Percentiles rank a stretch among this genome's conserved stretches.
Conservation (phyloP, 2,888 invertebrate species). For the Anoplius nigerrimus region DNA sequence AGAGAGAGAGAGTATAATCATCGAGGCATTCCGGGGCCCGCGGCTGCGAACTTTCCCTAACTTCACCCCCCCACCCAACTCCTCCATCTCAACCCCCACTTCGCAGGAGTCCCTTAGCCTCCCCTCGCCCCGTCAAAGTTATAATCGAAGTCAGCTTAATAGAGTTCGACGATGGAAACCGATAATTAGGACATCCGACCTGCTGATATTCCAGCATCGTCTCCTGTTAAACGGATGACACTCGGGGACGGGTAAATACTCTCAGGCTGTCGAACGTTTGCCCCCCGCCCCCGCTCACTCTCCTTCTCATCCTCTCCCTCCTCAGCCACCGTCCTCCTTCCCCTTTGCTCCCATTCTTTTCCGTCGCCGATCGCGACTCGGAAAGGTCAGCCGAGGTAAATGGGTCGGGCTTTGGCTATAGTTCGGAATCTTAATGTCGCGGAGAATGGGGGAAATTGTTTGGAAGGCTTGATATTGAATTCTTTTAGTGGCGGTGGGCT, state of each 20-base stretch:
- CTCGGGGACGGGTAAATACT: constrained; percentile 38
- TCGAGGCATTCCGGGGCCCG: not conserved
- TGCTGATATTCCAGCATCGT: constrained; percentile 32
- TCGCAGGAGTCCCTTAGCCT: too few relatives aligned
- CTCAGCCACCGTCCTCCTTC: too few relatives aligned
- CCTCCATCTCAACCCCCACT: too few relatives aligned
- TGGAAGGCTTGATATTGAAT: too few relatives aligned
- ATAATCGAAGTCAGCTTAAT: constrained; percentile 68
- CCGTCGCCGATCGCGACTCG: too few relatives aligned
- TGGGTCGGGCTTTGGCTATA: too few relatives aligned
- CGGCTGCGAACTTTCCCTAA: constrained; percentile 46
- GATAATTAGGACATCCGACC: constrained; percentile 62
- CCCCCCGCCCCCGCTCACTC: not conserved
- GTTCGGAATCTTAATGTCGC: too few relatives aligned
- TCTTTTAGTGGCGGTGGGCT: too few relatives aligned
- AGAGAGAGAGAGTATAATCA: constrained; percentile 22
- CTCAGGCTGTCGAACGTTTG: not conserved
- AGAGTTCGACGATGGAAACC: constrained; percentile 64
- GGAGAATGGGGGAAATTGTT: too few relatives aligned
- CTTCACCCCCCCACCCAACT: too few relatives aligned
- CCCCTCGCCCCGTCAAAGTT: constrained; percentile 59
- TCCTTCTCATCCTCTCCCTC: constrained; percentile 1
- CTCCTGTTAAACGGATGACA: constrained; percentile 37
- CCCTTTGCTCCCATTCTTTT: too few relatives aligned
- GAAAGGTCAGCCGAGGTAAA: too few relatives aligned